Conservation (phyloP, 2,888 invertebrate species). For the Macaria liturata region DNA sequence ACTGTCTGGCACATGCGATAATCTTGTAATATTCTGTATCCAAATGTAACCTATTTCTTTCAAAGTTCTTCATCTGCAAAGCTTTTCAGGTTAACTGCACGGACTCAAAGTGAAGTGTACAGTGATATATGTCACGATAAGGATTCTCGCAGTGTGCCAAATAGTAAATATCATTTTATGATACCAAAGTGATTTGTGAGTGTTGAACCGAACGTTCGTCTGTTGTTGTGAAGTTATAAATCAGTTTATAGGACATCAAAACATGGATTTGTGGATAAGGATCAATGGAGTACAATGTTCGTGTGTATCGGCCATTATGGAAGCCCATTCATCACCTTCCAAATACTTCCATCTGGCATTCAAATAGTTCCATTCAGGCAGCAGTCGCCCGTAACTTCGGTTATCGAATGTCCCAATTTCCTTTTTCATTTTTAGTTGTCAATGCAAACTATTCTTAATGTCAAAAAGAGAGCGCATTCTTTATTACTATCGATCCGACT, state of each 20-base stretch:
- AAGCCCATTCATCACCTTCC: conserved; percentile 8
- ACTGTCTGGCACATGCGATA: conserved; percentile 67
- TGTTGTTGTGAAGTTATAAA: conserved; percentile 13
- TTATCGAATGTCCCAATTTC: conserved; percentile 8
- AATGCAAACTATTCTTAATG: conserved; percentile 3
- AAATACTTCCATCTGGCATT: conserved; percentile 8
- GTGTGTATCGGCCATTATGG: conserved; percentile 13
- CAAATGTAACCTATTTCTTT: conserved; percentile 36
- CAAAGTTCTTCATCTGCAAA: conserved; percentile 29
- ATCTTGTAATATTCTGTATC: conserved; percentile 28
- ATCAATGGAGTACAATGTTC: conserved; percentile 14
- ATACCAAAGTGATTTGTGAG: conserved; percentile 36
- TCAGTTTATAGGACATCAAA: conserved; percentile 17
- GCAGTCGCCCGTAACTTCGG: conserved; percentile 4
- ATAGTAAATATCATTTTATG: conserved; percentile 47
- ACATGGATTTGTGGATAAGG: conserved; percentile 16
- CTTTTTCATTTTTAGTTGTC: conserved; percentile 2
- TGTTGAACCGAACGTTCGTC: conserved; percentile 9
- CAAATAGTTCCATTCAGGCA: conserved; percentile 11
- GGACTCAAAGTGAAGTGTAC: conserved; percentile 62
- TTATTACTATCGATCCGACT: background rate
- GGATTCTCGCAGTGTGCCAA: conserved; percentile 52
- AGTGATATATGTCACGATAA: conserved; percentile 43
- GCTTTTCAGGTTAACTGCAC: conserved; percentile 41
- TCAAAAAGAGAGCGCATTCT: background rate